A percentile compares a stretch with the other conserved stretches of the same genome.
Evolutionary conservation across 2,113 vertebrate genomes (phyloP).

Genomic region (Acrocephalus kingi): DNA sequence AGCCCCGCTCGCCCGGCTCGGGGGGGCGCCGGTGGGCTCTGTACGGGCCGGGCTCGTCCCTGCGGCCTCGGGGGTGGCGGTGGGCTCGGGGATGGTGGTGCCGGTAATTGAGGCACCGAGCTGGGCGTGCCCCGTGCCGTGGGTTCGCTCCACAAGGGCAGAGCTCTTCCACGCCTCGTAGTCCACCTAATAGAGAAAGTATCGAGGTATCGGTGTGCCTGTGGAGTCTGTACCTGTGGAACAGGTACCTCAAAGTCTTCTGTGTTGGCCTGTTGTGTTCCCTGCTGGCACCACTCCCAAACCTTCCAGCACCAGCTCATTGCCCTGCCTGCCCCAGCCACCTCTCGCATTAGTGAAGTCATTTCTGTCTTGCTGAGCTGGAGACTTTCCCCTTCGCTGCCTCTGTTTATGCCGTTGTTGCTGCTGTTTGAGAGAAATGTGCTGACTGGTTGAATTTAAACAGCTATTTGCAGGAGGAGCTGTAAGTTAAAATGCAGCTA

Average conservation of each 20-base stretch:
- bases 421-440: conserved; percentile 59
- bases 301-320: not conserved
- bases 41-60: fast-evolving
- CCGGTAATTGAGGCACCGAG: fast-evolving
- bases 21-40: not conserved
- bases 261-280: not conserved
- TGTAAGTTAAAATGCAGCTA: conserved; percentile 59
- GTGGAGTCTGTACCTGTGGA: fast-evolving
- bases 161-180: not conserved
- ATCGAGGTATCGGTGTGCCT: fast-evolving
- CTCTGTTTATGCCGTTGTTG: conserved; percentile 61
- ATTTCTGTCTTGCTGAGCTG: conserved; percentile 72
- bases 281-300: not conserved
- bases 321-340: conserved; percentile 20
- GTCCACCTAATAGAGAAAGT: fast-evolving
- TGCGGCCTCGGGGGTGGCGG: not conserved
- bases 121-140: not conserved
- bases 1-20: not conserved
- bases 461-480: conserved; percentile 56
- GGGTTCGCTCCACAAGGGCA: fast-evolving
- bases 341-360: conserved; percentile 9
- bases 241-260: not conserved
- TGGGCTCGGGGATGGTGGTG: fast-evolving
- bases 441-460: conserved; percentile 73
- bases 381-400: conserved; percentile 66